Evolutionary conservation across 53 echinoderm and acorn worm genomes (phyloP).

Genomic region (Zoroaster sp.): DNA sequence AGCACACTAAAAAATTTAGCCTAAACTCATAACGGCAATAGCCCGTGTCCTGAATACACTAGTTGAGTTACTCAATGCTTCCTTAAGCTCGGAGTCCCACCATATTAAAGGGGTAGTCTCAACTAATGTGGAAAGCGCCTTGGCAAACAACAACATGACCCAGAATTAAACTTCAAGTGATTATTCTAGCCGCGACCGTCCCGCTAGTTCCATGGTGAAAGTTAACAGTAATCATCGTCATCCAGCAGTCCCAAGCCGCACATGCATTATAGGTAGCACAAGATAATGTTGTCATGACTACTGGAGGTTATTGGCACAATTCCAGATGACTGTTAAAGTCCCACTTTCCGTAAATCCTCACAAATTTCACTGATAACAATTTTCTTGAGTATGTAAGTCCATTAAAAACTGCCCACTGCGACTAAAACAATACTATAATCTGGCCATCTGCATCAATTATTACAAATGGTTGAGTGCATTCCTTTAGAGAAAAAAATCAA

Average conservation of each 20-base stretch:
- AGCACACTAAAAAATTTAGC: not conserved
- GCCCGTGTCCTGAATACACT: not conserved
- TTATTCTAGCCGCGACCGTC: not conserved
- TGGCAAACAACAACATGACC: not conserved
- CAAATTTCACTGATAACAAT: too few relatives aligned
- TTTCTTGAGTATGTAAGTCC: too few relatives aligned
- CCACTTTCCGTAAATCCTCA: too few relatives aligned
- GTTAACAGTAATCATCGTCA: not conserved
- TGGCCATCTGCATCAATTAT: too few relatives aligned
- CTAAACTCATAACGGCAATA: not conserved
- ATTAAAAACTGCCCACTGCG: too few relatives aligned
- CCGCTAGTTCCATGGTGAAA: not conserved
- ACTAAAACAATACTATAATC: too few relatives aligned
- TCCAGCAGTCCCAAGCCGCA: not conserved
- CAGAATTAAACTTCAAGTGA: not conserved
- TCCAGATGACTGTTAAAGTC: too few relatives aligned
- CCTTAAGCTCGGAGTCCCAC: not conserved
- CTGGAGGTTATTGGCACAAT: too few relatives aligned
- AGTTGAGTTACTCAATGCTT: not conserved
- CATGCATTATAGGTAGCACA: too few relatives aligned
- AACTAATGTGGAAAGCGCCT: not conserved
- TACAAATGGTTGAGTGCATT: too few relatives aligned
- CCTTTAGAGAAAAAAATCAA: not conserved
- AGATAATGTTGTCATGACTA: too few relatives aligned
- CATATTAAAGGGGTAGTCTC: not conserved